Evolutionary conservation across 2,113 vertebrate species (phyloP).

Genomic region (Falco punctatus): DNA sequence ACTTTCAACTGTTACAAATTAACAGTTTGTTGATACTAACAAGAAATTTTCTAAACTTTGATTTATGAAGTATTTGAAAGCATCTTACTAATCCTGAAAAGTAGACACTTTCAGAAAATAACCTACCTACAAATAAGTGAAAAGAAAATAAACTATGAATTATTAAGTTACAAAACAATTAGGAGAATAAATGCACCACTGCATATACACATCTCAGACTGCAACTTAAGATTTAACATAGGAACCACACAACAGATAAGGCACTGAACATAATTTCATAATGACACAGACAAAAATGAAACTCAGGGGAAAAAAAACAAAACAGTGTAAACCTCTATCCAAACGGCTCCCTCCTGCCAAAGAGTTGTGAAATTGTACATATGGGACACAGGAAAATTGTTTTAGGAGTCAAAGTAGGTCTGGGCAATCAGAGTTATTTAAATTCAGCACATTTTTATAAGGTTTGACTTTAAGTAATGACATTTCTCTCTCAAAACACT

Average conservation of each 20-base stretch:
- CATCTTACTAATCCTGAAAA: neutral
- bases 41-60: neutral
- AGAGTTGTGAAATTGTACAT: neutral
- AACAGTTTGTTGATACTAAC: neutral
- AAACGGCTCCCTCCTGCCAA: rapidly evolving
- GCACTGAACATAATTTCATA: neutral
- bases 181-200: neutral
- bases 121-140: neutral
- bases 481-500: neutral
- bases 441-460: neutral
- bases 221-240: neutral
- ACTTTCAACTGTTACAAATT: neutral
- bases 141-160: neutral
- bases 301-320: neutral
- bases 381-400: neutral
- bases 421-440: neutral
- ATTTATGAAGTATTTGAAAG: neutral
- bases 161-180: neutral
- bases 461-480: neutral
- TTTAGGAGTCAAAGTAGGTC: neutral
- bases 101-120: neutral
- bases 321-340: neutral
- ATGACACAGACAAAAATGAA: neutral
- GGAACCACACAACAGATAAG: neutral
- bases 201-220: neutral